These are phyloP conservation scores for Micromussa lordhowensis DNA, from an alignment of 92 coral and sea anemone genomes.

Conservation along the genomic window DNA sequence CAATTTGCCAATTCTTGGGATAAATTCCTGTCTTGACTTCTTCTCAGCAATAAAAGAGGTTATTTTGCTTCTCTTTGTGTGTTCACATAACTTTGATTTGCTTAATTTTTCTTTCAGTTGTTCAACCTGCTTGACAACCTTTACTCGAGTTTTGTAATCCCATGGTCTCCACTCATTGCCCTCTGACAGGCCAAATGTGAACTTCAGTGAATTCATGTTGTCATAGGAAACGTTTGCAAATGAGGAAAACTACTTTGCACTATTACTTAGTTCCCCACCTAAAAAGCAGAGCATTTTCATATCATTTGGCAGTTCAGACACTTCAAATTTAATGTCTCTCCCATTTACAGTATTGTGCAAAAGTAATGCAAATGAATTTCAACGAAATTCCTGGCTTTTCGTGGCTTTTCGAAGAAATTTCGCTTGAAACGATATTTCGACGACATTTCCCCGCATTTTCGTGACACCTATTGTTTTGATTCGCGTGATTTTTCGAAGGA, in stretches of 20 bases:
- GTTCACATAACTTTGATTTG: conserved; percentile 30
- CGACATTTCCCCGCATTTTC: too few relatives aligned
- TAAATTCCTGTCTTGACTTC: conserved; percentile 18
- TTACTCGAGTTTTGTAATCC: conserved; percentile 43
- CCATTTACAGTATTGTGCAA: conserved; percentile 31
- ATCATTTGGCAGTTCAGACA: conserved; percentile 66
- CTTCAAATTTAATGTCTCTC: conserved; percentile 41
- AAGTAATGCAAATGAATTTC: too few relatives aligned
- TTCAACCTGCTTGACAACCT: conserved; percentile 28
- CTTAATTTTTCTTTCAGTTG: conserved; percentile 39
- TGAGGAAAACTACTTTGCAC: conserved; percentile 51
- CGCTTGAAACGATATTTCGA: too few relatives aligned
- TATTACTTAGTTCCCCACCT: conserved; percentile 51
- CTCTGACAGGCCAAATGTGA: not conserved
- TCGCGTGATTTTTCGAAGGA: too few relatives aligned
- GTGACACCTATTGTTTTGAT: too few relatives aligned
- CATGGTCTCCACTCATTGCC: conserved; percentile 54
- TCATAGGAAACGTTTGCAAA: not conserved
- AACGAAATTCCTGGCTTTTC: too few relatives aligned
- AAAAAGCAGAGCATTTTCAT: conserved; percentile 68
- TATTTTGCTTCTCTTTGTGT: conserved; percentile 36
- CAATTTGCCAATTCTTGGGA: conserved; percentile 19
- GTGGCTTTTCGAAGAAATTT: too few relatives aligned
- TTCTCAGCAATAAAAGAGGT: conserved; percentile 7
- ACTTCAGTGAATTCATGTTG: not conserved